Conservation (phyloP, 2,113 vertebrate species). For the Ciconia maguari region DNA sequence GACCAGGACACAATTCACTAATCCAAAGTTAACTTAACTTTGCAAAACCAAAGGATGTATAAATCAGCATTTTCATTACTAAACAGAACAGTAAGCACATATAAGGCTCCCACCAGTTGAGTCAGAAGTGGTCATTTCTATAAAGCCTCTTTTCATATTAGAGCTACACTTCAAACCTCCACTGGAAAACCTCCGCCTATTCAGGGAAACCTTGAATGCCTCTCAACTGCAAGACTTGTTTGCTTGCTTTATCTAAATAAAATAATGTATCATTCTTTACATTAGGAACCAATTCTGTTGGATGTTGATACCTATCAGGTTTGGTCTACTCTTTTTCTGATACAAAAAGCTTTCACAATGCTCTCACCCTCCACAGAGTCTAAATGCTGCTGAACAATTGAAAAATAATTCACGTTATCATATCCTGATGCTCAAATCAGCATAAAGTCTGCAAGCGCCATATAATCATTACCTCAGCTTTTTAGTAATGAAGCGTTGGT, state of each 20-base stretch:
- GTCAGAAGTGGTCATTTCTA: background rate
- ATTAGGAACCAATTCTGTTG: background rate
- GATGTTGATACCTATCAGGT: background rate
- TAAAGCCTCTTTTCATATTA: background rate
- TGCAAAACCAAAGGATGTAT: background rate
- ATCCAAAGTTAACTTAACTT: background rate
- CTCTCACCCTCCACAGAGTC: background rate
- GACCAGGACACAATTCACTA: background rate
- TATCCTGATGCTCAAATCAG: background rate
- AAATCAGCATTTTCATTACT: background rate
- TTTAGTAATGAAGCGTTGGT: background rate
- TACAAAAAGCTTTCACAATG: conserved; percentile 12
- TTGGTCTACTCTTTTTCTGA: background rate
- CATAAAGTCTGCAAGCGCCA: background rate
- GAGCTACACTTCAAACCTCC: background rate
- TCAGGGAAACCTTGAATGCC: background rate
- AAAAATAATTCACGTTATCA: conserved; percentile 37
- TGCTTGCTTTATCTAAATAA: background rate
- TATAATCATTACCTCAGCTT: background rate
- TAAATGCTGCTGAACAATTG: conserved; percentile 41
- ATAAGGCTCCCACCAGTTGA: background rate
- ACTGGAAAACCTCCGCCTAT: background rate
- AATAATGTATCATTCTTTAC: background rate
- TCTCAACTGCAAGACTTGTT: background rate
- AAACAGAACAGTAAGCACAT: background rate